Evolutionary conservation across 1,140 invertebrate genomes (phyloP), one percentile per base, ranked within the genome.

Genomic region (Anthonomus grandis): DNA sequence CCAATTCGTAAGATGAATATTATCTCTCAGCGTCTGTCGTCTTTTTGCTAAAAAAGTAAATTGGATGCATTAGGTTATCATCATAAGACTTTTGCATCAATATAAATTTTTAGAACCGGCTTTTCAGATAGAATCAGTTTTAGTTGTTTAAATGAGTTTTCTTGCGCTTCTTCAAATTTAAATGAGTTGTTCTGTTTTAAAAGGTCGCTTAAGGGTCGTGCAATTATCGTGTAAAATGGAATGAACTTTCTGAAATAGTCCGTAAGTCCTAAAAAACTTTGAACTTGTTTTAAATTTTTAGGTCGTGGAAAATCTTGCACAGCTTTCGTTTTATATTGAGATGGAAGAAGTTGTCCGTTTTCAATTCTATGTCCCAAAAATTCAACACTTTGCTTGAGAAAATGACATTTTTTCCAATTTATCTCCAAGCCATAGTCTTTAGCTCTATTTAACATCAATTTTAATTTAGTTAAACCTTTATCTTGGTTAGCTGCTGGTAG

Each of bases 401-500:
- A 57, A 3, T 49, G 22, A 59, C 57, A 59, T 27, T 52, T 53
- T 17, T 52, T 46, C 21, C 4, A 4, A 10, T 57, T 57, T 42
- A 57, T 19, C 34, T 42, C 41, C 3, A 57, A n/a, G 6, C 47
- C 47, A 37, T 45, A 53, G 2, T 53, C 57, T 38, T 38, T 10
- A 4, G 34, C 5, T 54, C 25, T 46, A 39, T 58, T 18, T 19
- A 71, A 34, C 4, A 69, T 60, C 4, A 42, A 21, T 38, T 38
- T 39, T 21, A 64, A 41, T 44, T 45, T 51, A 31, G 51, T 47
- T n/a, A 56, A 10, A 23, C n/a, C 56, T 50, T 62, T 23, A 42
- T 54, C 37, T 53, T 53, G 39, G 15, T 25, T 31, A n/a, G 34
- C 49, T 2, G 57, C 60, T 15, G 63, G 61, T 21, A 70, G 64